Evolutionary conservation across 2,888 invertebrate genomes (phyloP), one percentile per base, ranked within the genome.

Genomic region (Arctia plantaginis): DNA sequence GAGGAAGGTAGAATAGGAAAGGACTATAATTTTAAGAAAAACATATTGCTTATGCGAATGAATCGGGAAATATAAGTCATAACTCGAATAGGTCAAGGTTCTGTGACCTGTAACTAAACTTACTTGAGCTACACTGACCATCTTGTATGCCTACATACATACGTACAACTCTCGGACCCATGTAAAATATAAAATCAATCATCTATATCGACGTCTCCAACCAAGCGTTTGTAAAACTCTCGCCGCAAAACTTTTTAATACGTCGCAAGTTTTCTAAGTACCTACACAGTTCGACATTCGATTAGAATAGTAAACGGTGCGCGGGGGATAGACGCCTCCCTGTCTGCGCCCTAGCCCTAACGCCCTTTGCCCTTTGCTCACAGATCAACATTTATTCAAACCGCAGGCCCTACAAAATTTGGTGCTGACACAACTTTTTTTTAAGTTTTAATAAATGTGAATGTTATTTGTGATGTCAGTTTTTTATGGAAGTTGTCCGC

Each of bases 291-390:
- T 82, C 74, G 81, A 80, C 84, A 85, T 88, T 87, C 83, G 86
- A 89, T 90, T 90, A 86, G 86, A 89, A 87, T 89, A 86, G 89
- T 87, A 86, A 88, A 85, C 84, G 87, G 65, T 69, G 80, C 79
- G 81, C 81, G 80, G 85, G 86, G 83, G 84, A 80, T 85, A 85
- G 87, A 84, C 87, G 83, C 72, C 85, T 82, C 85, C 86, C 85
- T 83, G 89, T 88, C 88, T 89, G 87, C 85, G 86, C 85, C 86
- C 87, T 82, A 78, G 82, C 79, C 82, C 74, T 76, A 77, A 70
- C 83, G 82, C 90, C 89, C 91, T 90, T 85, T 87, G 90, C 91
- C 91, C 90, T 91, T 88, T 79, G 75, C 1, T 39, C 90, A 90
- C 64, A 91, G 91, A 92, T 18, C 80, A 87, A 74, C 35, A 68